These are phyloP conservation scores for Dermolepida albohirtum DNA, from an alignment of 2,888 invertebrate genomes.

Conservation along the genomic window DNA sequence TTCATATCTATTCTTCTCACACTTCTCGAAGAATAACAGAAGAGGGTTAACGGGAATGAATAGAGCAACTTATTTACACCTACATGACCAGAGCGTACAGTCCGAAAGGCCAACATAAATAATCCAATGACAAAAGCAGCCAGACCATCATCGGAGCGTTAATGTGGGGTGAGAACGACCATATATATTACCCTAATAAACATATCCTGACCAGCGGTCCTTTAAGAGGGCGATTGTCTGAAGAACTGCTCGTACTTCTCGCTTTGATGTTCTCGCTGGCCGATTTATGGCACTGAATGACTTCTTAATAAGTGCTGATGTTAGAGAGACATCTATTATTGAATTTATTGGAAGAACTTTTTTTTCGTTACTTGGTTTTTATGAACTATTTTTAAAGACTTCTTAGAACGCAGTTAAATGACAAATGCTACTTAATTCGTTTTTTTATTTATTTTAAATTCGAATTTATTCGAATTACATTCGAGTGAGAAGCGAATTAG, in stretches of 20 bases:
- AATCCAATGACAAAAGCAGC: constrained; percentile 39
- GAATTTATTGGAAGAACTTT: not conserved
- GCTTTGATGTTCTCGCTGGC: not conserved
- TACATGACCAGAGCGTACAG: not conserved
- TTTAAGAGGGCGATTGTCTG: constrained; percentile 45
- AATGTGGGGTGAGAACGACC: constrained; percentile 14
- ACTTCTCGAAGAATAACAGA: too few relatives aligned
- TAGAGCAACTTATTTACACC: too few relatives aligned
- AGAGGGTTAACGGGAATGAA: too few relatives aligned
- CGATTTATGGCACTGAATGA: constrained; percentile 8
- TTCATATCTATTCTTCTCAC: too few relatives aligned
- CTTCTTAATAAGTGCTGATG: constrained; percentile 21
- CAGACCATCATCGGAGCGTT: constrained; percentile 27
- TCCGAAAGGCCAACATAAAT: constrained; percentile 29
- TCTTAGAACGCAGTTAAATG: too few relatives aligned
- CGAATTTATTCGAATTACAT: too few relatives aligned
- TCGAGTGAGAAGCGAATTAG: too few relatives aligned
- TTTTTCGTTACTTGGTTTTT: not conserved
- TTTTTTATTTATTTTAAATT: too few relatives aligned
- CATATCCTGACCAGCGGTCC: constrained; percentile 40
- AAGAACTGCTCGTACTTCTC: constrained; percentile 36
- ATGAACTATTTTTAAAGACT: too few relatives aligned
- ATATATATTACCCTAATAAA: constrained; percentile 42
- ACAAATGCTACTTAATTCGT: too few relatives aligned
- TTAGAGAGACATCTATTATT: constrained; percentile 1